Conservation (phyloP, 1,140 invertebrate genomes). For the Ptiloglossa arizonensis region DNA sequence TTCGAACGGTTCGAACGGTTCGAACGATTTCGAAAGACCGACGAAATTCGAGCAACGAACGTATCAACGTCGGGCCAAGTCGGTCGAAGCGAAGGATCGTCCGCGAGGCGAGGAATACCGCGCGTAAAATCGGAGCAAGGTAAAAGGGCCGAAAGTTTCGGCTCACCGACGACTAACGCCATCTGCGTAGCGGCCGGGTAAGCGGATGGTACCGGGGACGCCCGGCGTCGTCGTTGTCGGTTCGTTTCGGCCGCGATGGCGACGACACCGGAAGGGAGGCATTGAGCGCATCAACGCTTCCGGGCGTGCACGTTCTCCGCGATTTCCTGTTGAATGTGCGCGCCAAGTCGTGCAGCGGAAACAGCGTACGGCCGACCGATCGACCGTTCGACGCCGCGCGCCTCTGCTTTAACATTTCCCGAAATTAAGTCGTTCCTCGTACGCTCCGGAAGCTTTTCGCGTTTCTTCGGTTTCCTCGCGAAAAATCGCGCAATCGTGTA, state of each 20-base stretch:
- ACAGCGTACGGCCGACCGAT: slow-evolving; percentile 18
- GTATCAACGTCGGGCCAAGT: too few species aligned
- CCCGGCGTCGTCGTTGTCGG: slow-evolving; percentile 20
- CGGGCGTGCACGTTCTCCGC: slow-evolving; percentile 59
- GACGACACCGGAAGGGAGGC: slow-evolving; percentile 56
- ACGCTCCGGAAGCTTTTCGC: too few species aligned
- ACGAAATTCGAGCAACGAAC: too few species aligned
- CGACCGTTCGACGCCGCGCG: not conserved
- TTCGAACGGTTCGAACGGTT: too few species aligned
- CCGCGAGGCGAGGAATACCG: too few species aligned
- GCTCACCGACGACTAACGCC: slow-evolving; percentile 35
- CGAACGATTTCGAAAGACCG: too few species aligned
- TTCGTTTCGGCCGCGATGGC: not conserved
- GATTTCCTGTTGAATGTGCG: slow-evolving; percentile 61
- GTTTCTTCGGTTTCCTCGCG: too few species aligned
- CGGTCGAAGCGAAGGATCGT: too few species aligned
- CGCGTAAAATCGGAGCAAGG: not conserved
- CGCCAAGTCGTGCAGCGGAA: slow-evolving; percentile 56
- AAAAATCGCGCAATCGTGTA: too few species aligned
- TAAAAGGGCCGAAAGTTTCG: not conserved
- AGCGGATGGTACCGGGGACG: not conserved
- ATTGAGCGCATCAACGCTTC: slow-evolving; percentile 67
- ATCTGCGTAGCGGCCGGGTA: slow-evolving; percentile 23
- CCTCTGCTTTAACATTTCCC: not conserved
- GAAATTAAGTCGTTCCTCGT: not conserved